Evolutionary conservation across 2,113 vertebrate genomes (phyloP), one percentile per base, ranked within the genome.

Genomic region (Sardina pilchardus): DNA sequence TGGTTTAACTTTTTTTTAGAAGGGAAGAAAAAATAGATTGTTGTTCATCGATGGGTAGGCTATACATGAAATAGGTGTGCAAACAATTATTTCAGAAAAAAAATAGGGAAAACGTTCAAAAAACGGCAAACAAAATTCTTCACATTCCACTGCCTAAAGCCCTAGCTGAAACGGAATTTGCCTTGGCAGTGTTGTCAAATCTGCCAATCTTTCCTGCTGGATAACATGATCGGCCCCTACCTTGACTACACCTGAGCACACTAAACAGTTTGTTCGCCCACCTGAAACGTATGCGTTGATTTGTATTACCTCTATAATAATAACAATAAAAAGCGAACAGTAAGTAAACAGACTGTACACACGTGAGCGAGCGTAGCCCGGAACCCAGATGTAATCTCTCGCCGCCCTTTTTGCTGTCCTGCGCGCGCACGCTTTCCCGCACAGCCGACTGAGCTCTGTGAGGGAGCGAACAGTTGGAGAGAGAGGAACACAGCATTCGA

Each of bases 401-500:
- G 36, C 87, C 85, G 75, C 67, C 88, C 83, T 78, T 50, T 19
- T 80, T 43, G 59, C 83, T 39, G n/a, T 50, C 80, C 43, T 44
- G 85, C 88, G 88, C 88, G 88, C 81, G 81, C 88, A 86, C 88
- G 83, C 82, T 71, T 47, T 84, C 83, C 81, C 81, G 34, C 71
- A 78, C 71, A 78, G 71, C 30, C 71, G 71, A 78, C 4, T 78
- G 30, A 36, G 71, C 71, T 78, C 71, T 78, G 71, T 39, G 63
- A 42, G 34, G 81, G 63, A 17, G 63, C 82, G 45, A 83, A 34
- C 14, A 78, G 71, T 78, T 30, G 82, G 78, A 85, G 67, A 50
- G 47, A 56, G 45, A 47, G 12, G 30, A 78, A 59, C 71, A 45
- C 63, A 50, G 39, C 56, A 53, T 71, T 86, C 85, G 63, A 17